These are phyloP conservation scores for Myzus persicae DNA, from an alignment of 1,140 invertebrate genomes.

Conservation along the genomic window DNA sequence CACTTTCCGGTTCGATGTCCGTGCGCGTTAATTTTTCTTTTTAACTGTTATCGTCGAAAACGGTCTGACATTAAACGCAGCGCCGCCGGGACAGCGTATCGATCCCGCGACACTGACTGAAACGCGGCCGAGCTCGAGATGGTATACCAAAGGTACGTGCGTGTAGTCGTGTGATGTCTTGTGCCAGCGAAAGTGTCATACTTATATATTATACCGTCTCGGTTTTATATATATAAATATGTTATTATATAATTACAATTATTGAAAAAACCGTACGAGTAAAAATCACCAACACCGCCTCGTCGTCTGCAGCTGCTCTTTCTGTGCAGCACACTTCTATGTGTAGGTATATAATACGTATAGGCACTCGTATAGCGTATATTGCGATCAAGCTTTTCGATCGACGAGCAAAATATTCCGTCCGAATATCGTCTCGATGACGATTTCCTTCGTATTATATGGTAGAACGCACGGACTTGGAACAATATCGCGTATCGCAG, in stretches of 20 bases:
- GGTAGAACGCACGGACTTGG: no score
- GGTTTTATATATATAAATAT: constrained; percentile 4
- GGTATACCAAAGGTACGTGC: constrained; percentile 39
- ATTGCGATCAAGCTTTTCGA: no score
- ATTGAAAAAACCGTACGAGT: background rate
- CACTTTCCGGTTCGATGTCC: background rate
- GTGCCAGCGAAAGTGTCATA: background rate
- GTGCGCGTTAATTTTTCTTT: constrained; percentile 22
- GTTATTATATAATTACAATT: background rate
- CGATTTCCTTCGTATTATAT: no score
- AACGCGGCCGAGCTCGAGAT: background rate
- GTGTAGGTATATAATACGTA: no score
- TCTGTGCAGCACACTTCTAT: background rate
- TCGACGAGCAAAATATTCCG: no score
- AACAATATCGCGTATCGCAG: no score
- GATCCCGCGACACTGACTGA: background rate
- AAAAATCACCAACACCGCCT: no score
- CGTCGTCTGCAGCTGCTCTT: background rate
- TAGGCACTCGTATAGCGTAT: no score
- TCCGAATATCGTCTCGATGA: no score
- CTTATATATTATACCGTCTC: no score
- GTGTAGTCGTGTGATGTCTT: background rate
- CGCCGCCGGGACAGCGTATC: background rate
- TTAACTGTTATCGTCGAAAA: background rate
- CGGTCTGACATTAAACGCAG: background rate